Conservation (phyloP, 2,888 invertebrate genomes). For the Gymnocheta viridis region DNA sequence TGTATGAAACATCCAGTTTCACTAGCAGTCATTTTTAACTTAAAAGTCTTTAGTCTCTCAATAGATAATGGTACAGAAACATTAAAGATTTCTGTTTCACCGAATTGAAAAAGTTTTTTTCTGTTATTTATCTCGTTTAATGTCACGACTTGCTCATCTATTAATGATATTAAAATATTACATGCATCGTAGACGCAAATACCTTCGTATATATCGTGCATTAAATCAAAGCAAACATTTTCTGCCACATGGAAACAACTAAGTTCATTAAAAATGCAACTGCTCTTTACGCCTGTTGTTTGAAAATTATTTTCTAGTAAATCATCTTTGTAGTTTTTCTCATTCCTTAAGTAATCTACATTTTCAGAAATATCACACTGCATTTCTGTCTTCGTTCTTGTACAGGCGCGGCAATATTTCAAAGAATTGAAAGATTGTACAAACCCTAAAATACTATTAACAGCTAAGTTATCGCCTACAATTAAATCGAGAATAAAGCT, state of each 20-base stretch:
- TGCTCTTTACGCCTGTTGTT: neutral
- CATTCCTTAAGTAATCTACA: neutral
- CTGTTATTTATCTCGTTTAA: neutral
- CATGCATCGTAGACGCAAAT: neutral
- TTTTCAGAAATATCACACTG: neutral
- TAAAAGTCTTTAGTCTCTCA: neutral
- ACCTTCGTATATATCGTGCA: neutral
- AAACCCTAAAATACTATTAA: slow-evolving; percentile 21
- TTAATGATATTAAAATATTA: neutral
- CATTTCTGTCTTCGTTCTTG: neutral
- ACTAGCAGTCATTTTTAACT: slow-evolving; percentile 9
- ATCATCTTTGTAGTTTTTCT: neutral
- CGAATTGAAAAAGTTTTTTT: neutral
- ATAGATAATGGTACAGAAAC: neutral
- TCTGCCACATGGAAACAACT: neutral
- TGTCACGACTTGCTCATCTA: neutral
- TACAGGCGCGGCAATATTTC: slow-evolving; percentile 6
- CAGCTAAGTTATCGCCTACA: slow-evolving; percentile 18
- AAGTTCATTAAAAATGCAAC: neutral
- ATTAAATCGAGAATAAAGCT: neutral
- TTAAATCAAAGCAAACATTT: neutral
- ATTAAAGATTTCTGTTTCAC: neutral
- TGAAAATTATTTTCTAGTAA: slow-evolving; percentile 1
- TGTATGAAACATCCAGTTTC: neutral
- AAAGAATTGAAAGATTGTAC: slow-evolving; percentile 32